Percentiles rank a stretch among this genome's conserved stretches.
These are phyloP conservation scores for Astropecten irregularis DNA, from an alignment of 53 echinoderm and acorn worm species.

Conservation along the genomic window DNA sequence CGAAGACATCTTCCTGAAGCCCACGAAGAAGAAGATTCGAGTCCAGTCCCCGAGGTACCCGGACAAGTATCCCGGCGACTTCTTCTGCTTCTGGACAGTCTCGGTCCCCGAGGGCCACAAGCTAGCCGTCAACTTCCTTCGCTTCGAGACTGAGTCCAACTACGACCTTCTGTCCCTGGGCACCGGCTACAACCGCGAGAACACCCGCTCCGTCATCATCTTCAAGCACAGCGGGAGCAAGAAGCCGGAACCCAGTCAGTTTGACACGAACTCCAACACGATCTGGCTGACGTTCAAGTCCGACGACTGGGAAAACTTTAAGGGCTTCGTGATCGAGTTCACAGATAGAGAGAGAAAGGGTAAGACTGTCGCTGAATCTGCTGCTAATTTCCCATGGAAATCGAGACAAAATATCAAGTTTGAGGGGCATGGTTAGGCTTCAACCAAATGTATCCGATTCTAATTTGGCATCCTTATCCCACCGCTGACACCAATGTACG, in stretches of 20 bases:
- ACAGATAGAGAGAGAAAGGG: constrained; percentile 70
- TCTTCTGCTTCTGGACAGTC: constrained; percentile 95
- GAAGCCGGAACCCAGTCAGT: constrained; percentile 57
- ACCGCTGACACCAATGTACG: too few species aligned
- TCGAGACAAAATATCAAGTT: too few species aligned
- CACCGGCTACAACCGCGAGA: constrained; percentile 65
- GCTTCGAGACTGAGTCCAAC: constrained; percentile 84
- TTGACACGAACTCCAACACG: constrained; percentile 50
- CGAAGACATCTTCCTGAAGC: constrained; percentile 69
- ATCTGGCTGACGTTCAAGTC: constrained; percentile 75
- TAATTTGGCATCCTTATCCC: too few species aligned
- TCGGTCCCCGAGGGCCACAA: constrained; percentile 56
- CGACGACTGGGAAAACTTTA: constrained; percentile 87
- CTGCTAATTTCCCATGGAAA: too few species aligned
- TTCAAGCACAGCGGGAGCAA: constrained; percentile 87
- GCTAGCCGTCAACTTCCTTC: constrained; percentile 65
- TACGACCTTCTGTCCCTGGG: constrained; percentile 88
- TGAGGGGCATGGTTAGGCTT: too few species aligned
- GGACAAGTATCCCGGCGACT: constrained; percentile 63
- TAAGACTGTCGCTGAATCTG: too few species aligned
- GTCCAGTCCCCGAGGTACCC: constrained; percentile 74
- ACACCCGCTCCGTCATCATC: constrained; percentile 42
- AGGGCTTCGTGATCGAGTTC: constrained; percentile 79
- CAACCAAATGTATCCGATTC: too few species aligned
- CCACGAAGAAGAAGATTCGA: constrained; percentile 41